These are phyloP conservation scores for Cheilosia impressa DNA, from an alignment of 2,888 invertebrate species.

Conservation along the genomic window DNA sequence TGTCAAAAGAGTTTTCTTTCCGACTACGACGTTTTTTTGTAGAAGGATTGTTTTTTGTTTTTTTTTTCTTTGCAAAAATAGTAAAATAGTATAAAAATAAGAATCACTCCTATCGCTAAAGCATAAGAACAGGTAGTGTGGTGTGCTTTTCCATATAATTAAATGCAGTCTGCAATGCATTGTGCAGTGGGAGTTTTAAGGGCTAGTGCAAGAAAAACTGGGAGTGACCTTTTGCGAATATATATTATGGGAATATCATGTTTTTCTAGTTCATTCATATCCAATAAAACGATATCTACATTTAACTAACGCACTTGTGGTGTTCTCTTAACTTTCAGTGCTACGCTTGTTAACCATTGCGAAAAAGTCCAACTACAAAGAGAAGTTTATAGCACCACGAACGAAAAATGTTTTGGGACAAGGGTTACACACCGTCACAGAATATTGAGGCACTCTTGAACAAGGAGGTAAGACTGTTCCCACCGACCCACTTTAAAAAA, in stretches of 20 bases:
- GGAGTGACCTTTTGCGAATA: conserved; percentile 43
- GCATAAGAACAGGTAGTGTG: conserved; percentile 64
- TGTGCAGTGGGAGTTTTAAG: neutral
- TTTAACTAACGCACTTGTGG: conserved; percentile 16
- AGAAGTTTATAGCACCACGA: conserved; percentile 32
- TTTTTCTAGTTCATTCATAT: conserved; percentile 21
- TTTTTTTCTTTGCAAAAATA: conserved; percentile 27
- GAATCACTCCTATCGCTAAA: conserved; percentile 13
- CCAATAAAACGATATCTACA: conserved; percentile 18
- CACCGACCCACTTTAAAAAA: conserved; percentile 25
- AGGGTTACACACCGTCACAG: conserved; percentile 83
- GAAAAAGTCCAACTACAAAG: conserved; percentile 31
- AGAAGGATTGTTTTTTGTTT: conserved; percentile 38
- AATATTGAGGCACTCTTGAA: conserved; percentile 83
- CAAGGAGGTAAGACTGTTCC: conserved; percentile 81
- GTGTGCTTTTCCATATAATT: conserved; percentile 15
- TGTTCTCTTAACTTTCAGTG: conserved; percentile 35
- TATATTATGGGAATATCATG: conserved; percentile 9
- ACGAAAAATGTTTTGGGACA: conserved; percentile 83
- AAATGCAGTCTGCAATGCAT: neutral
- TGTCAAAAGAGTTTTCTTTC: conserved; percentile 58
- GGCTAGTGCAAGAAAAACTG: conserved; percentile 1
- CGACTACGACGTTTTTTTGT: conserved; percentile 59
- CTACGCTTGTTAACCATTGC: conserved; percentile 52
- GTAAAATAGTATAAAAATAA: conserved; percentile 49